A percentile compares a stretch with the other conserved stretches of the same genome.
Conservation (phyloP, 2,113 vertebrate genomes). For the Chauna torquata region DNA sequence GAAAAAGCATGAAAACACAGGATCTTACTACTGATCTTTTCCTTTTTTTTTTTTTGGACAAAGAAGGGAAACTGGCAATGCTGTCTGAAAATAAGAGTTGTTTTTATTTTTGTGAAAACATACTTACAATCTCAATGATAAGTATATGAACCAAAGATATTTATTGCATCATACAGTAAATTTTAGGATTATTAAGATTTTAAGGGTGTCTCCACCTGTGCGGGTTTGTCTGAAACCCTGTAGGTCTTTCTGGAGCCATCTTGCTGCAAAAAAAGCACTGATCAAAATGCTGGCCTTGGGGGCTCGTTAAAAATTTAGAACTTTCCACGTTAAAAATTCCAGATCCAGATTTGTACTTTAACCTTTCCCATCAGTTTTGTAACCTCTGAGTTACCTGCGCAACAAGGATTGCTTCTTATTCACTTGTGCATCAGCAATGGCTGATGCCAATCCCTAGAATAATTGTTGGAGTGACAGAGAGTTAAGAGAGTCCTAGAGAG, state of each 20-base stretch:
- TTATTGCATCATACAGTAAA: conserved; percentile 42
- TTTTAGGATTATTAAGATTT: no score
- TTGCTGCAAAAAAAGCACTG: background rate
- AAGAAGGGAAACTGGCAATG: background rate
- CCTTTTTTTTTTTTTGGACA: background rate
- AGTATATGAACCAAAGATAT: conserved; percentile 29
- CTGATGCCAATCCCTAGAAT: background rate
- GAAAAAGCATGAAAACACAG: conserved; percentile 36
- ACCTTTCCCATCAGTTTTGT: background rate
- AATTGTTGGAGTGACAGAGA: background rate
- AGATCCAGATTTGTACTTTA: background rate
- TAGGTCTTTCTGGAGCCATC: background rate
- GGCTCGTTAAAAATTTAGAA: background rate
- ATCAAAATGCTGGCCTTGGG: background rate
- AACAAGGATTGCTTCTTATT: background rate
- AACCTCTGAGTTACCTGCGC: background rate
- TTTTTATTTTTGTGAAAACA: conserved; percentile 33
- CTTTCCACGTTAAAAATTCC: background rate
- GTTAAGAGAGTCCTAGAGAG: background rate
- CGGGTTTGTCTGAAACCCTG: background rate
- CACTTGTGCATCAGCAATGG: background rate
- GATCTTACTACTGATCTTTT: background rate
- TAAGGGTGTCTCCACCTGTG: background rate
- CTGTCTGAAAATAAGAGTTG: conserved; percentile 14
- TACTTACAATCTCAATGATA: conserved; percentile 43